Evolutionary conservation across 2,797 vertebrate genomes (phyloP).

Genomic region (Loriculus beryllinus): DNA sequence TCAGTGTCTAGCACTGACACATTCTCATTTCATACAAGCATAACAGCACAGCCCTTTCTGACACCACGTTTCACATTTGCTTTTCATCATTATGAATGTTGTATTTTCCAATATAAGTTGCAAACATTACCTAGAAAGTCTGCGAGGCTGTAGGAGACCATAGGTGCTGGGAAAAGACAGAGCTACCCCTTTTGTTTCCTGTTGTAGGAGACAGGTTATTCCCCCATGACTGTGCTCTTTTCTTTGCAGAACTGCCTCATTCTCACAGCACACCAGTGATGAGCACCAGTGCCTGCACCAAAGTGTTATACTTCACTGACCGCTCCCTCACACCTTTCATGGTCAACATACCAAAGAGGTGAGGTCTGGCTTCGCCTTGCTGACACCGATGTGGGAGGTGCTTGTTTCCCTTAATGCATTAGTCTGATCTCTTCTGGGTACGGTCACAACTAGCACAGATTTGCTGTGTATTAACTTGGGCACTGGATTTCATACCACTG

Average conservation of each 20-base stretch:
- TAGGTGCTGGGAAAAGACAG: not conserved
- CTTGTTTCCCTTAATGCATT: not conserved
- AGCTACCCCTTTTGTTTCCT: not conserved
- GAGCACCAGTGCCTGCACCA: slow-evolving; percentile 86
- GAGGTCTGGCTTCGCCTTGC: slow-evolving; percentile 9
- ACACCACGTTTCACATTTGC: not conserved
- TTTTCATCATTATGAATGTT: not conserved
- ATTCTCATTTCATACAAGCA: not conserved
- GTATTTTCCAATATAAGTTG: not conserved
- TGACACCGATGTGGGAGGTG: not conserved
- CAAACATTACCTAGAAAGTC: not conserved
- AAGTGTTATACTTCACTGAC: slow-evolving; percentile 97
- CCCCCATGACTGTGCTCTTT: not conserved
- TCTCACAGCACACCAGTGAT: slow-evolving; percentile 84
- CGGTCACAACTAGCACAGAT: not conserved
- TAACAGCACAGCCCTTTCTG: not conserved
- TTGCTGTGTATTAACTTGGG: not conserved
- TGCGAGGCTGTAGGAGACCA: not conserved
- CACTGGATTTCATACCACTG: not conserved
- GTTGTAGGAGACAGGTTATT: not conserved
- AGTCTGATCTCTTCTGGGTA: not conserved
- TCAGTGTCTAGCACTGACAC: not conserved
- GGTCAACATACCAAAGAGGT: slow-evolving; percentile 97
- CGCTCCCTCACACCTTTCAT: slow-evolving; percentile 94
- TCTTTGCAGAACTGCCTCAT: slow-evolving; percentile 82